Percentiles rank a stretch among this genome's conserved stretches.
phyloP scores from a whole-genome alignment of 2,113 vertebrate genomes.

The Callipepla californica region DNA sequence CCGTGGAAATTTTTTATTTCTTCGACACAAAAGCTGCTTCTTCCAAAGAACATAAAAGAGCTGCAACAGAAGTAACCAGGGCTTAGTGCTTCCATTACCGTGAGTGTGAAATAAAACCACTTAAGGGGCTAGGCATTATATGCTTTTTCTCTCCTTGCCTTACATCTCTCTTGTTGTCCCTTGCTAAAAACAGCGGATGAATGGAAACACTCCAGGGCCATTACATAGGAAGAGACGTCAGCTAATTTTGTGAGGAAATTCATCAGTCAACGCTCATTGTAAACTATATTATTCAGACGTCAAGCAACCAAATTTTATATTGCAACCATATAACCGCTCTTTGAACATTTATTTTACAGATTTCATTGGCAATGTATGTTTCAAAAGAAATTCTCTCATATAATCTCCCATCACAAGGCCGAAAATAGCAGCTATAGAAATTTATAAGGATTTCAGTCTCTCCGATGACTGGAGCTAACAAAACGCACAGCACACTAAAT shows the following conservation, averaged over 20 bases:
- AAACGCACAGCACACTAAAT: background rate
- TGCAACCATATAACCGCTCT: background rate
- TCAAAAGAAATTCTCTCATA: background rate
- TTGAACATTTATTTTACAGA: background rate
- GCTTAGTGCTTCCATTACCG: background rate
- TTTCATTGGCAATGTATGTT: background rate
- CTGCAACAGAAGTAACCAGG: background rate
- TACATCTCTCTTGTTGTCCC: background rate
- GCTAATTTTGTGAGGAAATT: background rate
- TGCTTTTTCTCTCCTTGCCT: background rate
- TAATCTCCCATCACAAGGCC: background rate
- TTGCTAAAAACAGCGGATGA: background rate
- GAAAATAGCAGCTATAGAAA: conserved; percentile 25
- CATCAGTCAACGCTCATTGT: background rate
- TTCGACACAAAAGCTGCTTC: background rate
- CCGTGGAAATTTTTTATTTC: background rate
- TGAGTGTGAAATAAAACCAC: background rate
- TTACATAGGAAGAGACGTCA: background rate
- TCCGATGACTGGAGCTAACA: background rate
- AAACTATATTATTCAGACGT: background rate
- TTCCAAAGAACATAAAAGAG: background rate
- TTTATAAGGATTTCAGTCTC: conserved; percentile 13
- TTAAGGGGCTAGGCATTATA: background rate
- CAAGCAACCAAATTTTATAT: background rate
- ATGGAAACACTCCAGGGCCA: background rate